Percentiles rank a stretch among this genome's conserved stretches.
Evolutionary conservation across 2,797 vertebrate genomes (phyloP).

Genomic region (Schizopygopsis pylzovi): DNA sequence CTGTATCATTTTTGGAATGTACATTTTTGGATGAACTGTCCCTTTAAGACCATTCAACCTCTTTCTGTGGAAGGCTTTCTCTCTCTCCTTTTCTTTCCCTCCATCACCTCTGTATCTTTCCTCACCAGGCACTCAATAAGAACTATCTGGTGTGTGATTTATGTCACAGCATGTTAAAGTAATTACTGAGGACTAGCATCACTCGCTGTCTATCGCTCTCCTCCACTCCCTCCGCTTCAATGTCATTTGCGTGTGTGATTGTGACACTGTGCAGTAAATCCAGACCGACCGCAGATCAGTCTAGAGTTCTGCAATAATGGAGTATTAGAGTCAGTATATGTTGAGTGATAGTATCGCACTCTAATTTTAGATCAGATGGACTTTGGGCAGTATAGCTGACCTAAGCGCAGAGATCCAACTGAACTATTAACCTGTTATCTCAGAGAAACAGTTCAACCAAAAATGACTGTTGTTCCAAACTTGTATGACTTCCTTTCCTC

Average conservation of each 20-base stretch:
- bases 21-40: background rate
- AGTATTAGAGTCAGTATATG: slow-evolving; percentile 19
- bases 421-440: background rate
- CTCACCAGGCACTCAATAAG: slow-evolving; percentile 34
- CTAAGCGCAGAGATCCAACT: background rate
- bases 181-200: slow-evolving; percentile 48
- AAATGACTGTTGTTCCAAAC: background rate
- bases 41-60: background rate
- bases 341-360: slow-evolving; percentile 6
- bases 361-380: slow-evolving; percentile 33
- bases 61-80: background rate
- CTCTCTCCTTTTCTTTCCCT: background rate
- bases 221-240: background rate
- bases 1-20: background rate
- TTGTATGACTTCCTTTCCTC: background rate
- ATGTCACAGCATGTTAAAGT: slow-evolving; percentile 49
- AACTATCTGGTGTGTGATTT: slow-evolving; percentile 48
- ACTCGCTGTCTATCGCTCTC: slow-evolving; percentile 16
- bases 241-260: slow-evolving; percentile 55
- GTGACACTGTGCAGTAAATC: slow-evolving; percentile 60
- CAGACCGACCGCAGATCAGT: slow-evolving; percentile 32
- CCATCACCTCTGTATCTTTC: slow-evolving; percentile 39
- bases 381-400: background rate
- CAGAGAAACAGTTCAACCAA: background rate
- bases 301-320: slow-evolving; percentile 26